A percentile compares a stretch with the other conserved stretches of the same genome.
Evolutionary conservation across 2,888 invertebrate genomes (phyloP).

Genomic region (Apodemia zela): DNA sequence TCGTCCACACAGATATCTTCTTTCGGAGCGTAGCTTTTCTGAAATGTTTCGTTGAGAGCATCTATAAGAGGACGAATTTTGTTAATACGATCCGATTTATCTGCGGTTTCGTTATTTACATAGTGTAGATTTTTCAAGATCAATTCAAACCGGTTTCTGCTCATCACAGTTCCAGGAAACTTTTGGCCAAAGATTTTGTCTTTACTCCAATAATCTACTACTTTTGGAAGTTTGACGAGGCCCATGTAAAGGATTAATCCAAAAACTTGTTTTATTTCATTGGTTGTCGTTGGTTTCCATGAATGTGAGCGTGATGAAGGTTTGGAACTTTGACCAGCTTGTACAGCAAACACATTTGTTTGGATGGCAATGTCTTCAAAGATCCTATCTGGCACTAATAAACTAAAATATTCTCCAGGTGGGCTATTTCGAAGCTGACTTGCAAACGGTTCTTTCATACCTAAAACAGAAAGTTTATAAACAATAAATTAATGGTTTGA

Average conservation of each 20-base stretch:
- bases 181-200: slow-evolving; percentile 36
- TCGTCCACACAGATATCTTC: slow-evolving; percentile 40
- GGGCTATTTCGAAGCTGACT: neutral
- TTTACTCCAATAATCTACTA: slow-evolving; percentile 37
- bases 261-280: slow-evolving; percentile 37
- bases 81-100: too few species aligned
- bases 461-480: neutral
- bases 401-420: slow-evolving; percentile 2
- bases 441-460: neutral
- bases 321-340: slow-evolving; percentile 32
- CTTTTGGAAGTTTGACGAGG: slow-evolving; percentile 36
- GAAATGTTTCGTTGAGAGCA: slow-evolving; percentile 35
- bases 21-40: slow-evolving; percentile 35
- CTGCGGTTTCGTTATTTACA: too few species aligned
- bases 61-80: slow-evolving; percentile 38
- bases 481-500: too few species aligned
- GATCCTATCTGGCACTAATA: slow-evolving; percentile 7
- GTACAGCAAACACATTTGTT: slow-evolving; percentile 30
- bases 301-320: slow-evolving; percentile 34
- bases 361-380: slow-evolving; percentile 21
- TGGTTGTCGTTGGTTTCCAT: slow-evolving; percentile 38
- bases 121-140: too few species aligned
- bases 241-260: slow-evolving; percentile 38
- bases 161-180: slow-evolving; percentile 27
- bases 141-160: too few species aligned